Evolutionary conservation across 2,113 vertebrate genomes (phyloP).

Genomic region (Cyanocitta stelleri): DNA sequence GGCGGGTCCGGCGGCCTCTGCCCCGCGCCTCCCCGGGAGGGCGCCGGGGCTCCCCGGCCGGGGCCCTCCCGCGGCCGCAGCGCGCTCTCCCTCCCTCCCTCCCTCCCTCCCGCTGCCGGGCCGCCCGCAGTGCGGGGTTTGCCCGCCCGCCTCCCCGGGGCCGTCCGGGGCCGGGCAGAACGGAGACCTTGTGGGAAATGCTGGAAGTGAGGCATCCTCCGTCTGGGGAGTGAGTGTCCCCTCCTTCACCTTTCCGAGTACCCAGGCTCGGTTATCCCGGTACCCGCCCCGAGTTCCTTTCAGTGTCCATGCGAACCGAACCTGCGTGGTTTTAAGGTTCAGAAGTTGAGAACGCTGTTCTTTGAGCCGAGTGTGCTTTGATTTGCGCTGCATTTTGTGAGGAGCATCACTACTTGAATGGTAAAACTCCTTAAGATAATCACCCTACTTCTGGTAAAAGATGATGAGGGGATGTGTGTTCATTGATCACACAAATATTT

Average conservation of each 20-base stretch:
- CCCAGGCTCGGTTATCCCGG: fast-evolving
- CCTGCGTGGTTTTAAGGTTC: neutral
- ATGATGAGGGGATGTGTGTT: fast-evolving
- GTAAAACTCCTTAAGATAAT: neutral
- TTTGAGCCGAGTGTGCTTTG: neutral
- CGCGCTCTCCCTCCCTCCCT: neutral
- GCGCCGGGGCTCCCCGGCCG: fast-evolving
- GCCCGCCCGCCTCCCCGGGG: neutral
- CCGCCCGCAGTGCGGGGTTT: too few species aligned
- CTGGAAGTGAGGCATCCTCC: neutral
- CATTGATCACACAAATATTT: neutral
- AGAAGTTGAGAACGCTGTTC: neutral
- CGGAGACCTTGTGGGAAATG: neutral
- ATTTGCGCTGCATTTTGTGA: neutral
- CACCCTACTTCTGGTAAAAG: neutral
- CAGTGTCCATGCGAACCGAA: fast-evolving
- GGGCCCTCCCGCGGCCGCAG: neutral
- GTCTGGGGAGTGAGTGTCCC: neutral
- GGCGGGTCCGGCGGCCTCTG: neutral
- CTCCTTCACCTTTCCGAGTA: fast-evolving
- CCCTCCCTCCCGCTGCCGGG: neutral
- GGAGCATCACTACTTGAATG: neutral
- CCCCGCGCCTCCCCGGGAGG: neutral
- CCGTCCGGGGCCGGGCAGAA: neutral
- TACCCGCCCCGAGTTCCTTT: fast-evolving